A percentile compares a stretch with the other conserved stretches of the same genome.
Conservation (phyloP, 35 echinoderm and acorn worm species). For the Hemicentrotus pulcherrimus region DNA sequence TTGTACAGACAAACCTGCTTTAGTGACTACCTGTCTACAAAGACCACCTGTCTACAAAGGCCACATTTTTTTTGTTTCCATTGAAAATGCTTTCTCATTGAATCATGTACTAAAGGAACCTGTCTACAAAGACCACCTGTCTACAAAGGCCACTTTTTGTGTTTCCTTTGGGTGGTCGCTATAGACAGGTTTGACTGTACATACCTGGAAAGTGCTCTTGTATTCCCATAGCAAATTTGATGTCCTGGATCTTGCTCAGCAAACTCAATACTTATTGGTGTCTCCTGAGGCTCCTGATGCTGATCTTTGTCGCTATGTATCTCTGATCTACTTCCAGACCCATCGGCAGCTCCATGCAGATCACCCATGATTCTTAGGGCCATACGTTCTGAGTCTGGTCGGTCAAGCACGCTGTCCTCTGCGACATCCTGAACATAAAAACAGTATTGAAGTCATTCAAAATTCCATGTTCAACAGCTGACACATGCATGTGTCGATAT, state of each 20-base stretch:
- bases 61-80: neutral
- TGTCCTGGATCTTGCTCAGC: neutral
- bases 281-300: too few relatives aligned
- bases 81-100: neutral
- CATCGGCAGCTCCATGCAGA: neutral
- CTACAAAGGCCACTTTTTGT: neutral
- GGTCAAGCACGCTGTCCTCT: neutral
- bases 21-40: neutral
- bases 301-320: neutral
- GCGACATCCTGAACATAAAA: neutral
- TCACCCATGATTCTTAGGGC: neutral
- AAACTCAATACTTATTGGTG: neutral
- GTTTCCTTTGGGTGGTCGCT: neutral
- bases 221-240: neutral
- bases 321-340: neutral
- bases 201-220: neutral
- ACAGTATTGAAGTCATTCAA: too few relatives aligned
- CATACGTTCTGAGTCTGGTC: neutral
- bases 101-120: too few relatives aligned
- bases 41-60: neutral
- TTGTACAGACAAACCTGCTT: neutral
- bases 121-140: neutral
- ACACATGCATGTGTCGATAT: neutral
- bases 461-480: neutral
- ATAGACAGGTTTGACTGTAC: neutral